phyloP scores from a whole-genome alignment of 2,797 vertebrate genomes.

The Poecilia velifera region DNA sequence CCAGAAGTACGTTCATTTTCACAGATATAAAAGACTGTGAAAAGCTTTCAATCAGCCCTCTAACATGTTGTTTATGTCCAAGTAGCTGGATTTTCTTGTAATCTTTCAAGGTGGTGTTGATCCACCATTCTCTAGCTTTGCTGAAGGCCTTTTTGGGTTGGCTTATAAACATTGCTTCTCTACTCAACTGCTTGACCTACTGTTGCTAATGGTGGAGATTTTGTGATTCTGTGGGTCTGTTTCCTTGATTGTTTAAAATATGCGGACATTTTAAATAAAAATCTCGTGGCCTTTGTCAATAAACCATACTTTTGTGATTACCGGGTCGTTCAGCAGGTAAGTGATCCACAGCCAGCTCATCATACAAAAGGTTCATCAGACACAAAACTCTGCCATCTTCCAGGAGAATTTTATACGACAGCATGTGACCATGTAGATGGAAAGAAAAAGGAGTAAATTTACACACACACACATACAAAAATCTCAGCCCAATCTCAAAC shows the following conservation, averaged over 20 bases:
- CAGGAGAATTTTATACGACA: neutral
- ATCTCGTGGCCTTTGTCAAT: neutral
- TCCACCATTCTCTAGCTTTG: neutral
- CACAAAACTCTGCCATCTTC: neutral
- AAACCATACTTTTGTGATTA: neutral
- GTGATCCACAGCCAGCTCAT: neutral
- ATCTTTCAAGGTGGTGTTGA: neutral
- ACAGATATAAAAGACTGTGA: neutral
- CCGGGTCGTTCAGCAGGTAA: neutral
- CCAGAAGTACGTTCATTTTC: constrained; percentile 90
- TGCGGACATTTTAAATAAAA: neutral
- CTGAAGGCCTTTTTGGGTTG: neutral
- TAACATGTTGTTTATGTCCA: neutral
- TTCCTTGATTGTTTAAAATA: neutral
- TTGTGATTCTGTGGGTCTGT: neutral
- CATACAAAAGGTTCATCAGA: neutral
- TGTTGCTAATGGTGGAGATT: neutral
- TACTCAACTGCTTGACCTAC: neutral
- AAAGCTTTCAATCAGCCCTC: neutral
- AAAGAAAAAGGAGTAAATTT: too few relatives aligned
- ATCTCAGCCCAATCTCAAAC: too few relatives aligned
- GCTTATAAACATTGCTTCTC: neutral
- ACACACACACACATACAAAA: too few relatives aligned
- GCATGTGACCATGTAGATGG: too few relatives aligned
- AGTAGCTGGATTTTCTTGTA: neutral